A percentile compares a stretch with the other conserved stretches of the same genome.
Conservation (phyloP, 2,113 vertebrate genomes). For the Sterrhoptilus dennistouni region DNA sequence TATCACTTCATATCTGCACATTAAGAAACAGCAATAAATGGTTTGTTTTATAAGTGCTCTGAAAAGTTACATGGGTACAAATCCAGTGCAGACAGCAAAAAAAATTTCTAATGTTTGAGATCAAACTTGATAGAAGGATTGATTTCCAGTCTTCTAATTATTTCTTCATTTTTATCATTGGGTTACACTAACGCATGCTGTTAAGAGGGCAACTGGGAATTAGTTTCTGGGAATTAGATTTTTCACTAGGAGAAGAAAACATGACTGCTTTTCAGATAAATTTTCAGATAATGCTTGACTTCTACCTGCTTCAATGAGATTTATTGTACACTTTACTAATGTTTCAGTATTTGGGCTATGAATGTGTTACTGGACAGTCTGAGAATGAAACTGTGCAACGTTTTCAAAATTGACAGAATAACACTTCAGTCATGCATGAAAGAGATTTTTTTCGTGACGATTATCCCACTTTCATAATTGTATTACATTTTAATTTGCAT, state of each 20-base stretch:
- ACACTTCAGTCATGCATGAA: not conserved
- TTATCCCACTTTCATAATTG: not conserved
- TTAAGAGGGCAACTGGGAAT: not conserved
- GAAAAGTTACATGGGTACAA: not conserved
- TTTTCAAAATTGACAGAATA: not conserved
- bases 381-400: not conserved
- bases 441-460: not conserved
- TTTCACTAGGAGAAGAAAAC: not conserved
- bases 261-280: not conserved
- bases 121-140: not conserved
- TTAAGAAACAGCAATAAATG: not conserved
- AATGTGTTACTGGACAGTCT: not conserved
- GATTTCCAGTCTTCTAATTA: not conserved
- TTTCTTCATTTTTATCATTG: not conserved
- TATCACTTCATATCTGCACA: not conserved
- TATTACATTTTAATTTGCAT: not conserved
- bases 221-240: not conserved
- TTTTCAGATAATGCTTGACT: not conserved
- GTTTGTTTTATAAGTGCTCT: not conserved
- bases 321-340: not conserved
- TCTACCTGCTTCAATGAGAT: not conserved
- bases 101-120: not conserved
- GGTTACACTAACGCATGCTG: not conserved
- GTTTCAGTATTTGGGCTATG: not conserved
- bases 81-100: not conserved